These are phyloP conservation scores for Xerus inauris DNA, from an alignment of 2,113 vertebrate genomes.

Conservation along the genomic window DNA sequence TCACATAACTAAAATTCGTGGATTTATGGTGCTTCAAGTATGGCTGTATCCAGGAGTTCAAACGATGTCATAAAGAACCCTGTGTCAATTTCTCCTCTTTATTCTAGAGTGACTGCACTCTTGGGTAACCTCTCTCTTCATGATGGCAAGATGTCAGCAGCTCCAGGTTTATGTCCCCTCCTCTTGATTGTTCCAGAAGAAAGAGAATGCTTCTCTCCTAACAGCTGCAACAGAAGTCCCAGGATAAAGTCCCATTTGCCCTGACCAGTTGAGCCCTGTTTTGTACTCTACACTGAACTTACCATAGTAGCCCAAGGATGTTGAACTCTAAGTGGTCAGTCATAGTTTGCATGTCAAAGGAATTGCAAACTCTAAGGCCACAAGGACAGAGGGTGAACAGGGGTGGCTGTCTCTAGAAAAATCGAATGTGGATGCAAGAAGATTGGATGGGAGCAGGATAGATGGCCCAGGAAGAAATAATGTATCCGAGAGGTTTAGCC, in stretches of 20 bases:
- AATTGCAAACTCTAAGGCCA: background rate
- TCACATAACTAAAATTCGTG: background rate
- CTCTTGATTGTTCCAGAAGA: background rate
- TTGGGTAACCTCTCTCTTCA: background rate
- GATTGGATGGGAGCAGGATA: too few species aligned
- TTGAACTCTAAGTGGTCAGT: background rate
- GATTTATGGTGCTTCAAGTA: background rate
- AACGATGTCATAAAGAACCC: background rate
- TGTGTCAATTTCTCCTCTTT: background rate
- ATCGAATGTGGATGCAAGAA: background rate
- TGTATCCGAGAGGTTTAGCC: background rate
- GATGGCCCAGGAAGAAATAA: background rate
- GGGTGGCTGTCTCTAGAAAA: rapidly evolving
- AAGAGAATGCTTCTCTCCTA: background rate
- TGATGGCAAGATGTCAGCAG: background rate
- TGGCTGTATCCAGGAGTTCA: background rate
- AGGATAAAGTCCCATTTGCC: background rate
- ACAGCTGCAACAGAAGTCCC: background rate
- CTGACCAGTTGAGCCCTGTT: background rate
- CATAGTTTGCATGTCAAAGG: background rate
- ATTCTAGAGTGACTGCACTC: background rate
- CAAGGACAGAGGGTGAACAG: background rate
- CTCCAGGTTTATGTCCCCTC: background rate
- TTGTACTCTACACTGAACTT: background rate
- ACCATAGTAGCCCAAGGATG: background rate